Evolutionary conservation across 2,113 vertebrate genomes (phyloP), one percentile per base, ranked within the genome.

Genomic region (Equus quagga): DNA sequence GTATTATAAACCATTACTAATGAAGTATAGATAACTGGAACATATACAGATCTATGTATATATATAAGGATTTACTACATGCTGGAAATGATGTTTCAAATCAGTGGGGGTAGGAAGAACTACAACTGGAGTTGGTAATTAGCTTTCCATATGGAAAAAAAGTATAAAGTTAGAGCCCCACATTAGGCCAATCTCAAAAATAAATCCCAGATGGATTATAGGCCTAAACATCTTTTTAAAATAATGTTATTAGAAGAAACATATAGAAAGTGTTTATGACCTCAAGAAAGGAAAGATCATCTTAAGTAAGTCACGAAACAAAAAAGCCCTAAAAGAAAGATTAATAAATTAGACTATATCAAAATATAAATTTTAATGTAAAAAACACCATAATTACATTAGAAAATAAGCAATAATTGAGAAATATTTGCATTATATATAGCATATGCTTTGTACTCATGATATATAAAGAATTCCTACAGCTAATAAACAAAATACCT

Each of bases 201-300:
- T 65, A 96, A 94, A 92, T 94, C 28, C 79, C 28, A 80, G 33
- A 72, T 94, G 14, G 58, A 70, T 94, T 76, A 85, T 62, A 69
- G 33, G 36, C 18, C 60, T 65, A 91, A 75, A 64, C 41, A 54
- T 75, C 80, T 84, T 84, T 36, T 46, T 41, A 41, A 46, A 73
- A 67, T n/a, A 84, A 84, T 60, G 14, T 92, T 70, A 78, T 46
- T 92, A 36, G 51, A 84, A 76, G 65, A 83, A 86, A 92, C 65
- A 92, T 73, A 75, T 58, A 65, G 49, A 91, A 69, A 94, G 44
- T 89, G 49, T 76, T 76, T 92, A 54, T 92, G 28, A 78, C n/a
- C 28, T 78, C 46, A 51, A 67, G 78, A 31, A 79, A 89, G 70
- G 79, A 95, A 93, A 80, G 79, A 51, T 36, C 44, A 54, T 81